Evolutionary conservation across 2,797 vertebrate species (phyloP), one percentile per base, ranked within the genome.

Genomic region (Urocyon cinereoargenteus): DNA sequence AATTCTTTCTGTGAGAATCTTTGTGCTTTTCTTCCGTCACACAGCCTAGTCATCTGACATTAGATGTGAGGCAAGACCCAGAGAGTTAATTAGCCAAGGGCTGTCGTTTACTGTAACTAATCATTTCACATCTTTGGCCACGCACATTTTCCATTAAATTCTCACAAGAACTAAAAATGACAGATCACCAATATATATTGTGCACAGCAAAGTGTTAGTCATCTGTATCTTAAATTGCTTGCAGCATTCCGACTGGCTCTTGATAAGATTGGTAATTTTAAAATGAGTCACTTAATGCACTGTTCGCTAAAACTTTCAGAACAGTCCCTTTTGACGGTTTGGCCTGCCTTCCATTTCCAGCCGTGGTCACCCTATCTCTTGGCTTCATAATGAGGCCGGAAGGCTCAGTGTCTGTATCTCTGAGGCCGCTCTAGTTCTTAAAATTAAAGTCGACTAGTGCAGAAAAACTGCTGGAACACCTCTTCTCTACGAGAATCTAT

Each of bases 121-220:
- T 92, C 45, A 95, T 82, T 97, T 75, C 57, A 24, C 22, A 87
- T 59, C 64, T 98, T 95, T 49, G 96, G 64, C 57, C 86, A 78
- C 19, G 73, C 7, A 82, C 0, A 94, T 93, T 97, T 98, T 98
- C 97, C 51, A 95, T 51, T 90, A 96, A 36, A 96, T 97, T 98
- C 97, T 93, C 90, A 70, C 57, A 90, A 95, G 64, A 97, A 98
- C 96, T 90, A 79, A 92, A 95, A 95, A 95, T 91, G 68, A 84
- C 15, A 97, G 92, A 18, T 64, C 59, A 94, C 92, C 11, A 84
- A 66, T 73, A 59, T 11, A 75, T 18, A 34, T 49, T 51, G 53
- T 88, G 86, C 87, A 94, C 19, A 95, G 91, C 86, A 19, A 93
- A 84, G 34, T 31, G 68, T 53, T 91, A 88, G 36, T 36, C 82